These are phyloP conservation scores for Prionailurus viverrinus DNA, from an alignment of 2,113 vertebrate genomes.

Conservation along the genomic window DNA sequence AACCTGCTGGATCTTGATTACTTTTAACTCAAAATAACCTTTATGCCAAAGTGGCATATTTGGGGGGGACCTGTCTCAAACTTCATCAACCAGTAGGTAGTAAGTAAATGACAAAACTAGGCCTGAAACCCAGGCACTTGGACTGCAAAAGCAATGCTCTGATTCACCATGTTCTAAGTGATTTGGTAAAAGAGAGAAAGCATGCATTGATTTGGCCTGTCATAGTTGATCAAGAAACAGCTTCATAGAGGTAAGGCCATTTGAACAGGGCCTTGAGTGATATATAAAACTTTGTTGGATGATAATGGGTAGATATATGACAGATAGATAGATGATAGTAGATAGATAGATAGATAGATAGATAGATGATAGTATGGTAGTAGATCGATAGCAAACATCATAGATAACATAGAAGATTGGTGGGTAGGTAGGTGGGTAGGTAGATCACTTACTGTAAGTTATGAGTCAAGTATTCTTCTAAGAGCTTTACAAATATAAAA, in stretches of 20 bases:
- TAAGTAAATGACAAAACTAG: not conserved
- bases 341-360: not conserved
- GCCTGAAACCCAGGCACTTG: not conserved
- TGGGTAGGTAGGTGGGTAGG: not conserved
- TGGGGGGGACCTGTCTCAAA: not conserved
- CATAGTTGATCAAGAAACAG: not conserved
- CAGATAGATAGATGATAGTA: not conserved
- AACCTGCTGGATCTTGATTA: not conserved
- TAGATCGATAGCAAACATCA: not conserved
- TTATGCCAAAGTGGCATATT: not conserved
- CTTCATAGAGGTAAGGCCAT: not conserved
- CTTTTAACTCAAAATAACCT: not conserved
- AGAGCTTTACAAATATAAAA: not conserved
- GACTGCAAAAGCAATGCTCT: not conserved
- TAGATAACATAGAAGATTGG: not conserved
- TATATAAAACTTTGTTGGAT: conserved; percentile 13
- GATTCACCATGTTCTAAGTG: not conserved
- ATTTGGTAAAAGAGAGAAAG: not conserved
- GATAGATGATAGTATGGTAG: too few relatives aligned
- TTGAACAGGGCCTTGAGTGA: not conserved
- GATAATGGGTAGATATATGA: not conserved
- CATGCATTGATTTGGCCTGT: not conserved
- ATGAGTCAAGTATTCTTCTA: not conserved
- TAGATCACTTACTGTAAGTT: not conserved
- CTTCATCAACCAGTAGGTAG: not conserved